Evolutionary conservation across 2,888 invertebrate genomes (phyloP).

Genomic region (Crocallis elinguaria): DNA sequence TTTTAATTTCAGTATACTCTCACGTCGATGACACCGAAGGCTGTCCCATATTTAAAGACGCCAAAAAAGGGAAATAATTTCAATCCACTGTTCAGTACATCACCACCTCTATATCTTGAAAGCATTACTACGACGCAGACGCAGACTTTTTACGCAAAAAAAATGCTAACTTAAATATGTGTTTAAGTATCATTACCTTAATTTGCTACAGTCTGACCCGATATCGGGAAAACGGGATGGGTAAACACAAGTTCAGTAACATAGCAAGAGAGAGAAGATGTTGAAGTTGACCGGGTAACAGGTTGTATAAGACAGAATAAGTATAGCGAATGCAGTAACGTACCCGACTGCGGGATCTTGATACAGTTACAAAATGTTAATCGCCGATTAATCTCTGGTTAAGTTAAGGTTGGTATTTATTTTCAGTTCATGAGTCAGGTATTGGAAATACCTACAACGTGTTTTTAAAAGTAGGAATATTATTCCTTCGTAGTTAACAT

Average conservation of each 20-base stretch:
- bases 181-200: constrained; percentile 84
- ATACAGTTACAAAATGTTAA: constrained; percentile 46
- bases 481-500: neutral
- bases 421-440: neutral
- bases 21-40: constrained; percentile 65
- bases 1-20: constrained; percentile 59
- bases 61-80: constrained; percentile 1
- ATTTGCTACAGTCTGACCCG: constrained; percentile 77
- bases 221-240: constrained; percentile 60
- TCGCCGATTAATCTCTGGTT: constrained; percentile 38
- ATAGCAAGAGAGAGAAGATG: constrained; percentile 51
- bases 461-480: neutral
- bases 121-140: constrained; percentile 50
- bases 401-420: constrained; percentile 27
- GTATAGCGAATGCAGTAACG: constrained; percentile 77
- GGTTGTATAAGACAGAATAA: constrained; percentile 79
- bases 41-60: constrained; percentile 52
- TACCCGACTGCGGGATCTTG: constrained; percentile 66
- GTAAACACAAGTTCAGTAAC: constrained; percentile 39
- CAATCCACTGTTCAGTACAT: constrained; percentile 18
- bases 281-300: constrained; percentile 81
- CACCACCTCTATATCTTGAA: constrained; percentile 32
- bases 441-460: neutral
- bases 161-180: constrained; percentile 82
- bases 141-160: constrained; percentile 73